These are phyloP conservation scores for Meda fulgida DNA, from an alignment of 2,797 vertebrate genomes.

Conservation along the genomic window DNA sequence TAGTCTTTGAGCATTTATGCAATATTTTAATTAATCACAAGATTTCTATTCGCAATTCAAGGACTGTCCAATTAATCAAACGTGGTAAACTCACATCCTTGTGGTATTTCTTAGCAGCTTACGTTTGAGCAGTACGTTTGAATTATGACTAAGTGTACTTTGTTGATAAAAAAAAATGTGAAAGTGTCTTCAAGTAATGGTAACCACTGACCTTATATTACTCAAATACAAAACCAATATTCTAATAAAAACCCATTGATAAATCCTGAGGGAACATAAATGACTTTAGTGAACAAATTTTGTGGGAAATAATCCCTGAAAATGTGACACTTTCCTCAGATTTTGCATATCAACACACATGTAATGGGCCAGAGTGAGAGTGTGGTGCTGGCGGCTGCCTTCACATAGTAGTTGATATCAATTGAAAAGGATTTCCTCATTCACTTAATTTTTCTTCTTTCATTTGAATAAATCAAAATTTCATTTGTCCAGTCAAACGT, in stretches of 20 bases:
- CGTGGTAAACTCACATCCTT: neutral
- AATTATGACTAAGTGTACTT: neutral
- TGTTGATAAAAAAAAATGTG: neutral
- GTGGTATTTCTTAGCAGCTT: neutral
- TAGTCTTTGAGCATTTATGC: neutral
- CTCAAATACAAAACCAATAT: neutral
- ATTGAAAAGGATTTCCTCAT: constrained; percentile 60
- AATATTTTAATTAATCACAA: neutral
- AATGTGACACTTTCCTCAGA: neutral
- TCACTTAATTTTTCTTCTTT: constrained; percentile 73
- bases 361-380: neutral
- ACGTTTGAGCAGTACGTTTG: neutral
- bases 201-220: neutral
- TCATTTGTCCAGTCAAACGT: constrained; percentile 17
- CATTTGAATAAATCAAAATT: constrained; percentile 62
- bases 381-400: neutral
- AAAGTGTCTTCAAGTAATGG: neutral
- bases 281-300: neutral
- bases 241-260: neutral
- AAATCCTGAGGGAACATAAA: neutral
- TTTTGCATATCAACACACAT: neutral
- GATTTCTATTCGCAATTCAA: neutral
- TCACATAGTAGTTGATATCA: neutral
- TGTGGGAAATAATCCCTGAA: neutral
- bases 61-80: neutral